Evolutionary conservation across 92 coral and sea anemone species (phyloP).

Genomic region (Epizoanthus ramosus): DNA sequence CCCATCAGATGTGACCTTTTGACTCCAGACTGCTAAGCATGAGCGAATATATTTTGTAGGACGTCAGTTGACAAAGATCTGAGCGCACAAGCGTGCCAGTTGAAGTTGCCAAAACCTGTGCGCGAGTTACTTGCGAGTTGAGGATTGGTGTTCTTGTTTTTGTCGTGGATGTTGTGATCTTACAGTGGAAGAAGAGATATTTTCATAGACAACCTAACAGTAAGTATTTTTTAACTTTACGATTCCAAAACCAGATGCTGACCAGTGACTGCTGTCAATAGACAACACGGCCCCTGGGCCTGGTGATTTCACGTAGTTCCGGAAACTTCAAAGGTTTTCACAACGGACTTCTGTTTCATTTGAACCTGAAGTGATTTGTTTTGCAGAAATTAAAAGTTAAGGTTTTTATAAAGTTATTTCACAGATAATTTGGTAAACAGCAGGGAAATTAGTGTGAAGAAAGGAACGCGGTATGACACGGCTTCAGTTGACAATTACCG

Average conservation of each 20-base stretch:
- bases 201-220: constrained; percentile 17
- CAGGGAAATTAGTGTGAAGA: constrained; percentile 27
- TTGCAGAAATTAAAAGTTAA: constrained; percentile 14
- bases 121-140: neutral
- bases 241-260: neutral
- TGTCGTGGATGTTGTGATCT: neutral
- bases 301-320: neutral
- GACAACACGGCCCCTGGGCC: neutral
- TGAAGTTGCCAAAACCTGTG: constrained; percentile 8
- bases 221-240: constrained; percentile 15
- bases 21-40: constrained; percentile 39
- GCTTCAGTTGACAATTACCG: constrained; percentile 35
- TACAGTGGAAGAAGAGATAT: neutral
- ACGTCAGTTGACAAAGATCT: constrained; percentile 35
- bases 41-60: constrained; percentile 14
- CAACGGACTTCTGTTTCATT: neutral
- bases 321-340: neutral
- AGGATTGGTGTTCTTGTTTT: neutral
- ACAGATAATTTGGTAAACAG: constrained; percentile 31
- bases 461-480: neutral
- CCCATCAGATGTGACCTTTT: constrained; percentile 38
- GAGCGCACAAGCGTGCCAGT: constrained; percentile 6
- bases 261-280: neutral
- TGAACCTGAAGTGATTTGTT: constrained; percentile 2
- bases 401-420: neutral